phyloP scores from a whole-genome alignment of 1,140 invertebrate genomes.

The Diachasma alloeum region DNA sequence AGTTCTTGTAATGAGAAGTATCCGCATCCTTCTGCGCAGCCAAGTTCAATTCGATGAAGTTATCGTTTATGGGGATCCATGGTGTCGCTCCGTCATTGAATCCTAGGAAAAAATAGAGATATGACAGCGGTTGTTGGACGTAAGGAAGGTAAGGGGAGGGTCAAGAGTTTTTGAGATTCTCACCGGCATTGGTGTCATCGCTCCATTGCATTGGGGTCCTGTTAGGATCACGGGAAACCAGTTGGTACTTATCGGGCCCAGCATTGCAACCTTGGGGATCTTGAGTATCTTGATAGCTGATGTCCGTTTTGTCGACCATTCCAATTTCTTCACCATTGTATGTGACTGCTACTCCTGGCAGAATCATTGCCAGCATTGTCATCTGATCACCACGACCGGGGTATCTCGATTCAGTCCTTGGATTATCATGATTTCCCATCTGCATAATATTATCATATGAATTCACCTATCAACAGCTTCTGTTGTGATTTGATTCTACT shows the following conservation, averaged over 20 bases:
- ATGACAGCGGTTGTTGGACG: not conserved
- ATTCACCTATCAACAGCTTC: too few species aligned
- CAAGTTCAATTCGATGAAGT: conserved; percentile 69
- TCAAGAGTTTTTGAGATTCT: not conserved
- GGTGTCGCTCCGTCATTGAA: conserved; percentile 67
- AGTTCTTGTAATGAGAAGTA: conserved; percentile 66
- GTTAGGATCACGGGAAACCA: conserved; percentile 70
- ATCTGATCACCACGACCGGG: conserved; percentile 73
- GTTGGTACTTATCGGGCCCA: conserved; percentile 64
- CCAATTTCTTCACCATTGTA: conserved; percentile 88
- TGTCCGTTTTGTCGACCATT: conserved; percentile 73
- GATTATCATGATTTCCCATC: conserved; percentile 81
- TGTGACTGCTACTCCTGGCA: conserved; percentile 81
- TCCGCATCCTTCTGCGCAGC: conserved; percentile 44
- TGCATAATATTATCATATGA: conserved; percentile 40
- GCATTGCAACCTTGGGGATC: conserved; percentile 70
- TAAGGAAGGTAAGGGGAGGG: too few species aligned
- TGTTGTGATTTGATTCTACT: too few species aligned
- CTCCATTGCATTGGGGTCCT: conserved; percentile 83
- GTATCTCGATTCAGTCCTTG: conserved; percentile 72
- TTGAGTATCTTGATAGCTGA: conserved; percentile 65
- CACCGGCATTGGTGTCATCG: conserved; percentile 69
- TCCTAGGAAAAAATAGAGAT: conserved; percentile 50
- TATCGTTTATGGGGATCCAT: conserved; percentile 70
- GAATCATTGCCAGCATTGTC: conserved; percentile 76